Base-by-base conservation (phyloP, 2,113 vertebrate species). In the Vireo altiloquus region DNA sequence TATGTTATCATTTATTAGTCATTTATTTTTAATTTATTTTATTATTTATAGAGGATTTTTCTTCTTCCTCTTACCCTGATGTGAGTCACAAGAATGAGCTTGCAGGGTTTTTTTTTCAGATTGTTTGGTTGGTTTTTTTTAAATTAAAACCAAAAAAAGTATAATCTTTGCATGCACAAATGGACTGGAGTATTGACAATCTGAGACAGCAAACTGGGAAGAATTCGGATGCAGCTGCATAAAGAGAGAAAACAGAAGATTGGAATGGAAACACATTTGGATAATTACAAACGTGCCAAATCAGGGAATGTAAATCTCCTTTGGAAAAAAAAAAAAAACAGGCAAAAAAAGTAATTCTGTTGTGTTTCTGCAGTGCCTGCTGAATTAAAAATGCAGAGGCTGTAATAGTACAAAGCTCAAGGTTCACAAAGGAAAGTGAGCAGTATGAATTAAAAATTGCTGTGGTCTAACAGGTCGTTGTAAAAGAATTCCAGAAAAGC, bases 211-310 rank as follows among this genome's bases (percentile, higher is more conserved):
- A 77, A 33, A 87, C 28, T 82, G 85, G 63, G 89, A 54, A 88
- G 89, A 74, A 91, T 82, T 42, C 9, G 33, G 92, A 82, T 77
- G 82, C 90, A 96, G 89, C 91, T 95, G 87, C 87, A 87, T 24
- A 72, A 81, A 87, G 69, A 84, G 30, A 95, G 92, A 76, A 86
- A 95, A 87, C 56, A 89, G 65, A 47, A 89, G 68, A 87, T 15
- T 85, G 74, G 74, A 82, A 92, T 87, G 59, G 66, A 87, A 92
- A 69, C 46, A 82, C 39, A 70, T 87, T 91, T 85, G 78, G 65
- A 35, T 89, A 89, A 91, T 65, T 57, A 68, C 50, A 66, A 94
- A 91, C 40, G 44, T 82, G 57, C n/a, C 74, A 85, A 89, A 92
- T 57, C 40, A 69, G 75, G 54, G 65, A 76, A 92, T 57, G 13